Conservation (phyloP, 2,113 vertebrate genomes). For the Scomber colias region DNA sequence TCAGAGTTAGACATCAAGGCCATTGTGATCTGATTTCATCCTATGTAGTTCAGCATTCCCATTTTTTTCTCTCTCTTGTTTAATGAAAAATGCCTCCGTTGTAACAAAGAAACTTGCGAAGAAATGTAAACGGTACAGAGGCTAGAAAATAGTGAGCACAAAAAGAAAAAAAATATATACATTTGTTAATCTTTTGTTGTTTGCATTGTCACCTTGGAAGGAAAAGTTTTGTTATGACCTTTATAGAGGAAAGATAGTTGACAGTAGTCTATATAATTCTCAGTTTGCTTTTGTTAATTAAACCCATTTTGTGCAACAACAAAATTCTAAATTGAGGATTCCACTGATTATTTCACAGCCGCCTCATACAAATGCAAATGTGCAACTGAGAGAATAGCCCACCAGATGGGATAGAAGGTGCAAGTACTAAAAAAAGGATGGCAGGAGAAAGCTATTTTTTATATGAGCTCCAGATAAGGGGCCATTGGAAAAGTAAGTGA, state of each 20-base stretch:
- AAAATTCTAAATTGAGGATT: constrained; percentile 9
- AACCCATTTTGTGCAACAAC: neutral
- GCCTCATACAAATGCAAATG: constrained; percentile 34
- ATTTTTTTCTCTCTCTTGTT: constrained; percentile 27
- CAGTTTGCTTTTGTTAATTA: neutral
- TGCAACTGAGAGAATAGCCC: constrained; percentile 31
- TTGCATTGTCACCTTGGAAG: neutral
- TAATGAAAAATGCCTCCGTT: constrained; percentile 30
- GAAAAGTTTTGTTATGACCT: neutral
- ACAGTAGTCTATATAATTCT: neutral
- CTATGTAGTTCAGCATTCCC: constrained; percentile 68
- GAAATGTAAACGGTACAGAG: constrained; percentile 11
- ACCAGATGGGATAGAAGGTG: constrained; percentile 53
- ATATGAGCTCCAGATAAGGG: constrained; percentile 45
- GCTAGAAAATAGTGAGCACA: constrained; percentile 1
- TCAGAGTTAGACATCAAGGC: constrained; percentile 78
- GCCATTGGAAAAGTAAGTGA: constrained; percentile 57
- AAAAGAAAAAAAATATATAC: neutral
- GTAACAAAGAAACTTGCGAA: constrained; percentile 5
- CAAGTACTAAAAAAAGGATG: constrained; percentile 33
- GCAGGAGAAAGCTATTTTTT: constrained; percentile 6
- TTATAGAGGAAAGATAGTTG: neutral
- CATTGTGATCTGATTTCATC: constrained; percentile 77
- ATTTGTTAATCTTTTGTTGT: neutral
- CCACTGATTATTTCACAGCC: constrained; percentile 29